Percentiles rank a stretch among this genome's conserved stretches.
Evolutionary conservation across 2,797 vertebrate genomes (phyloP).

Genomic region (Nothura maculosa): DNA sequence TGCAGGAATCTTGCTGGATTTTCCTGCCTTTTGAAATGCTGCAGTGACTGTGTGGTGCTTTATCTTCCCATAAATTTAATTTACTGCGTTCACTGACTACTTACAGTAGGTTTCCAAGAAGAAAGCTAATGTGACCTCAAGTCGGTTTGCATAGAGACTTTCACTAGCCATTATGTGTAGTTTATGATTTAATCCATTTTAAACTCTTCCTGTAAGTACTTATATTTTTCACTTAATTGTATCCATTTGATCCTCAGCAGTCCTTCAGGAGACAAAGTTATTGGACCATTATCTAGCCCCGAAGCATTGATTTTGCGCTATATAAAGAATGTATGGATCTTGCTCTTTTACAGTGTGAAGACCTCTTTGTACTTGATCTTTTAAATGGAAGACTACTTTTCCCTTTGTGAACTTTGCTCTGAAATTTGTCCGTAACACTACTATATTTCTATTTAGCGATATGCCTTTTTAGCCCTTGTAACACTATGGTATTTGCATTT

Average conservation of each 20-base stretch:
- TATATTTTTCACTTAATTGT: slow-evolving; percentile 57
- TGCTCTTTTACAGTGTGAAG: background rate
- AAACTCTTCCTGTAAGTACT: slow-evolving; percentile 64
- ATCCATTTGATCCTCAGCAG: slow-evolving; percentile 37
- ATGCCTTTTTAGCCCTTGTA: background rate
- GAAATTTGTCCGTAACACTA: background rate
- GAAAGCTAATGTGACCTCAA: slow-evolving; percentile 12
- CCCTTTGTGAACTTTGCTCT: background rate
- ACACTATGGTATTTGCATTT: background rate
- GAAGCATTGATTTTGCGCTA: slow-evolving; percentile 53
- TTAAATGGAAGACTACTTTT: slow-evolving; percentile 15
- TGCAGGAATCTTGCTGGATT: background rate
- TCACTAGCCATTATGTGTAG: slow-evolving; percentile 3
- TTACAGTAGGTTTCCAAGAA: slow-evolving; percentile 24
- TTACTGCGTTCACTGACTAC: background rate
- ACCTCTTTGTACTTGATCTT: slow-evolving; percentile 37
- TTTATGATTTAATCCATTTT: slow-evolving; percentile 61
- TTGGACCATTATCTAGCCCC: slow-evolving; percentile 37
- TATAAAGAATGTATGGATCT: slow-evolving; percentile 49
- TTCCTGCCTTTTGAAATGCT: background rate
- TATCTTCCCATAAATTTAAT: slow-evolving; percentile 31
- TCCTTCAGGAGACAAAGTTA: slow-evolving; percentile 54
- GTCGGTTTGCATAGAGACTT: background rate
- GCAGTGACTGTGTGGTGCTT: background rate
- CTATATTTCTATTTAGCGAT: background rate